Evolutionary conservation across 2,113 vertebrate genomes (phyloP), one percentile per base, ranked within the genome.

Genomic region (Poecilia latipinna): DNA sequence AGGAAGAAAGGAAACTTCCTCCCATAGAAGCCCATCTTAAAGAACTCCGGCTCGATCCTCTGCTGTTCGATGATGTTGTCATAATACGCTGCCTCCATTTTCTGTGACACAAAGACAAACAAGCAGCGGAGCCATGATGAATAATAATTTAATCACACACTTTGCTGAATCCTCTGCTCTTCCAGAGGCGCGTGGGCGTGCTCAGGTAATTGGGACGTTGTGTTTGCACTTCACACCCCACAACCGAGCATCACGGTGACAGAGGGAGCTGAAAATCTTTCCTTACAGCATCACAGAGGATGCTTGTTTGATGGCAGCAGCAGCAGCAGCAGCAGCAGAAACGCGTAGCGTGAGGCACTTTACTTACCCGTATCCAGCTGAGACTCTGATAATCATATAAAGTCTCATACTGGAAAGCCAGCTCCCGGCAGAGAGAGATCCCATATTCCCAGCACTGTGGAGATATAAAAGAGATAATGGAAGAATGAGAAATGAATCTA

Each of bases 1-100:
- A 99, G 95, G 90, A 99, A 99, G 93, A 99, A 99, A 13, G 98
- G 98, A 89, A 99, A 99, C 92, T 99, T 99, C 86, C 96, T 96
- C 82, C 98, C 98, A 33, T 99, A 99, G 92, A 99, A 99, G 19
- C 98, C 98, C 63, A 99, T 97, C 87, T 97, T 92, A 90, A 99
- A 99, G 90, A 99, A 99, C 90, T 99, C 98, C 0, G 98, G 97
- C 76, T 99, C 98, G 28, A 99, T 94, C 70, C 98, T 95, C 90
- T 99, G 97, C 88, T 99, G 98, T 70, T 99, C 97, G 88, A 99
- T 96, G 89, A 99, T 99, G 84, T 97, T 99, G 90, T 99, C 98
- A 0, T 98, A 99, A 90, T 98, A 98, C 1, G 97, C 96, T 29
- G 98, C 98, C 93, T 99, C 98, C 96, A 97, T 98, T 97, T 99